Evolutionary conservation across 2,797 vertebrate species (phyloP).

Genomic region (Anas bernieri): DNA sequence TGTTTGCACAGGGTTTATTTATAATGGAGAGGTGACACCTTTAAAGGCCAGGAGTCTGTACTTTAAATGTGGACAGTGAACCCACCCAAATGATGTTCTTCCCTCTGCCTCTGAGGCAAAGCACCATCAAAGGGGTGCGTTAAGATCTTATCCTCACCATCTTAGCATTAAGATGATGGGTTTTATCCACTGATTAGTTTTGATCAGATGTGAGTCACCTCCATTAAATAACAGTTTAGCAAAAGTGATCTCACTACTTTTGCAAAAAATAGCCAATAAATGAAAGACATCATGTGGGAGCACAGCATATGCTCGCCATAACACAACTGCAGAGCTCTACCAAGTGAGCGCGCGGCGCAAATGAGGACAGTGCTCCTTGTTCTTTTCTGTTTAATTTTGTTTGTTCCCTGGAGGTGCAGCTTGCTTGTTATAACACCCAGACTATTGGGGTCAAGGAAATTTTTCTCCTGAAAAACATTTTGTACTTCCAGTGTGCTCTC

Average conservation of each 20-base stretch:
- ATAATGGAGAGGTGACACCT: neutral
- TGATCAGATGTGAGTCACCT: neutral
- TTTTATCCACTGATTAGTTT: neutral
- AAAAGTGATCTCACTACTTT: neutral
- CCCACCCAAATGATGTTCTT: neutral
- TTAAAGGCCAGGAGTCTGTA: neutral
- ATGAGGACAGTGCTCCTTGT: neutral
- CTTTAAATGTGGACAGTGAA: neutral
- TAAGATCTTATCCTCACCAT: neutral
- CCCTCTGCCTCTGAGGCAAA: neutral
- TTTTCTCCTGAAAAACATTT: neutral
- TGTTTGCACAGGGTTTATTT: neutral
- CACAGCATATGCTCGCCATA: fast-evolving
- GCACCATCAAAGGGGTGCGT: neutral
- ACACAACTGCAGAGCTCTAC: neutral
- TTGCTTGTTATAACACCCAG: neutral
- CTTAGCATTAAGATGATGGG: neutral
- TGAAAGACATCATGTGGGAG: neutral
- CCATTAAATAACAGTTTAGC: neutral
- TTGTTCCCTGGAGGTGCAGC: neutral
- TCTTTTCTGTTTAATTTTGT: neutral
- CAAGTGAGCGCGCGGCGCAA: neutral
- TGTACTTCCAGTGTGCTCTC: neutral
- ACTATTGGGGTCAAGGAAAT: neutral
- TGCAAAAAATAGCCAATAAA: neutral